Base-by-base conservation (phyloP, 2,888 invertebrate genomes). In the Sesia bembeciformis region DNA sequence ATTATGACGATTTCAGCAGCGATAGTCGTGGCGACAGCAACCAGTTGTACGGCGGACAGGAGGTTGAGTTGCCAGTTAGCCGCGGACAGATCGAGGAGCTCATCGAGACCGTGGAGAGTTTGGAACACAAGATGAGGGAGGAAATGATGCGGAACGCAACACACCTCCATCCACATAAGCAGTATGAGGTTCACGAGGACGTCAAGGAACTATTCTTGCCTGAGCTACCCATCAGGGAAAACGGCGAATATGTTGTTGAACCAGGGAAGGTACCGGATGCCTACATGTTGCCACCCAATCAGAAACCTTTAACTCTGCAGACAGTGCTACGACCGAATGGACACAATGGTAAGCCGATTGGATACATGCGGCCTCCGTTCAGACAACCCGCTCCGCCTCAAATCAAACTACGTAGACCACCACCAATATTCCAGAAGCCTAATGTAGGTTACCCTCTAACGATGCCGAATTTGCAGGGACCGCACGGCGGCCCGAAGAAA, bases 1-100 rank as follows among this genome's bases (percentile, higher is more conserved):
- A 79, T 84, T 85, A 86, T 86, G 77, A 86, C 83, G 76, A 84
- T 87, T 88, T 88, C 88, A 88, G 87, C 85, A 86, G 80, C 71
- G 68, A 61, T 75, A 86, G 74, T 57, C 69, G 62, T 54, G 71
- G 68, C 57, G 64, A 70, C 61, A 67, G 71, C 62, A 70, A 68
- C 65, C 70, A 72, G 66, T 64, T 66, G 56, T 70, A 73, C 67
- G 62, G 58, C 58, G 70, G 65, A 68, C 76, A 78, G 74, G 86
- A 88, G 80, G 80, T 68, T 75, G 89, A 88, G 77, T 78, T 81
- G 78, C 88, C 88, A 49, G 72, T 90, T 62, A 76, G 84, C 56
- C 77, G 76, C 56, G 72, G 70, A 64, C 88, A 90, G 73, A 78
- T 90, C 53, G 76, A 81, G 62, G 83, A 89, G 60, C 88, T 87